A percentile compares a stretch with the other conserved stretches of the same genome.
These are phyloP conservation scores for Drosophila pectinifera DNA, from an alignment of 1,140 invertebrate genomes.

Conservation along the genomic window DNA sequence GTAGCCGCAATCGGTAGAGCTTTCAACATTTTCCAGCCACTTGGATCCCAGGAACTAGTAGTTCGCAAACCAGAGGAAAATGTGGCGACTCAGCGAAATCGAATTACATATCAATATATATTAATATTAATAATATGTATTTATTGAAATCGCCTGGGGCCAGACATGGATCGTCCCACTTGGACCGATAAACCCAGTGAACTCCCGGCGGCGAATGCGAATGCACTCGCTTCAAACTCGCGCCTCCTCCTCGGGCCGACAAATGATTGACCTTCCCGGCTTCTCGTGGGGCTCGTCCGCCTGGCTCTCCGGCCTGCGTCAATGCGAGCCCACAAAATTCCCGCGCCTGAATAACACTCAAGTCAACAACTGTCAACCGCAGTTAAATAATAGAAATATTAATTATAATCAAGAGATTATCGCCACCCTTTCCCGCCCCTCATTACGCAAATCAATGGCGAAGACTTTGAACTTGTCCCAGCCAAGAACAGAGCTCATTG, in stretches of 20 bases:
- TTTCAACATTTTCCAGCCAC: slow-evolving; percentile 58
- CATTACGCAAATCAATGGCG: slow-evolving; percentile 42
- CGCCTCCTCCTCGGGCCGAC: slow-evolving; percentile 12
- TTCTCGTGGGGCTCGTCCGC: slow-evolving; percentile 51
- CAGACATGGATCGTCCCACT: slow-evolving; percentile 35
- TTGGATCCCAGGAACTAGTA: slow-evolving; percentile 55
- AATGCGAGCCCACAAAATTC: slow-evolving; percentile 29
- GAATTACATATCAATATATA: slow-evolving; percentile 18
- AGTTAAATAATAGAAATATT: slow-evolving; percentile 3
- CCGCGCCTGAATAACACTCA: slow-evolving; percentile 19
- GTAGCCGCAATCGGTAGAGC: slow-evolving; percentile 32
- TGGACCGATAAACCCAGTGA: slow-evolving; percentile 34
- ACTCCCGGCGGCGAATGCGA: slow-evolving; percentile 6
- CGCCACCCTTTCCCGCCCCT: not conserved
- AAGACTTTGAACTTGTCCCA: slow-evolving; percentile 66
- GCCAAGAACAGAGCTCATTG: slow-evolving; percentile 38
- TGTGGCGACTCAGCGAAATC: slow-evolving; percentile 5
- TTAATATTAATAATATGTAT: slow-evolving; percentile 37
- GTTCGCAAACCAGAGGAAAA: slow-evolving; percentile 30
- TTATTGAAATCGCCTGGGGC: slow-evolving; percentile 51
- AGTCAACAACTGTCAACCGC: slow-evolving; percentile 10
- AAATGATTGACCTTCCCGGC: slow-evolving; percentile 18
- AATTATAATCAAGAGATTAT: slow-evolving; percentile 10
- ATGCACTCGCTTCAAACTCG: slow-evolving; percentile 14
- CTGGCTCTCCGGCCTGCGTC: slow-evolving; percentile 14